These are phyloP conservation scores for Caiman crocodilus DNA, from an alignment of 2,797 vertebrate genomes.

Conservation along the genomic window DNA sequence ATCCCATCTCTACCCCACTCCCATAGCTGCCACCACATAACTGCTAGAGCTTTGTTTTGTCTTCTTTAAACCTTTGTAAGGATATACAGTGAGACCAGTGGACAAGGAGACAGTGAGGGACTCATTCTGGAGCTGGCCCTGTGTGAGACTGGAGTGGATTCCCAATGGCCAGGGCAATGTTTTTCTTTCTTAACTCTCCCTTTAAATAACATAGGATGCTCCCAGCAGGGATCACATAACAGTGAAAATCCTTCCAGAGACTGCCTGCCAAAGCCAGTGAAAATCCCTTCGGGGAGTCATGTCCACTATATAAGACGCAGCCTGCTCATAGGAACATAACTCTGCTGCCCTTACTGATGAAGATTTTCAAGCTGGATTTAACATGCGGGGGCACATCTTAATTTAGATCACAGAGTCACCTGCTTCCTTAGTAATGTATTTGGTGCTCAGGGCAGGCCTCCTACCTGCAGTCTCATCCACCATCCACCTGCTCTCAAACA, in stretches of 20 bases:
- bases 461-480: neutral
- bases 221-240: conserved; percentile 66
- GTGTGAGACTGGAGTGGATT: neutral
- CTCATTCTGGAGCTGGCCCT: conserved; percentile 1
- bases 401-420: conserved; percentile 60
- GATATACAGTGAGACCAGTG: neutral
- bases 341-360: conserved; percentile 74
- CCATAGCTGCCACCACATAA: neutral
- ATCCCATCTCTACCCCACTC: neutral
- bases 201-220: conserved; percentile 42
- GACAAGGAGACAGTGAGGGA: rapidly evolving
- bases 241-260: conserved; percentile 65
- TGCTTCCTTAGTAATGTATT: conserved; percentile 47
- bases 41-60: neutral
- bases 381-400: conserved; percentile 69
- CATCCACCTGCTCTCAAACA: neutral
- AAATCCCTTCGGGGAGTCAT: conserved; percentile 71
- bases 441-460: conserved; percentile 11
- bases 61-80: neutral
- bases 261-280: conserved; percentile 73
- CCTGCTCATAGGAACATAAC: conserved; percentile 70
- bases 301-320: conserved; percentile 73
- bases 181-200: conserved; percentile 68
- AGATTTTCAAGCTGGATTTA: conserved; percentile 70
- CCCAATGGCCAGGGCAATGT: neutral